phyloP scores from a whole-genome alignment of 2,888 invertebrate species.

The Steinernema scapterisci region DNA sequence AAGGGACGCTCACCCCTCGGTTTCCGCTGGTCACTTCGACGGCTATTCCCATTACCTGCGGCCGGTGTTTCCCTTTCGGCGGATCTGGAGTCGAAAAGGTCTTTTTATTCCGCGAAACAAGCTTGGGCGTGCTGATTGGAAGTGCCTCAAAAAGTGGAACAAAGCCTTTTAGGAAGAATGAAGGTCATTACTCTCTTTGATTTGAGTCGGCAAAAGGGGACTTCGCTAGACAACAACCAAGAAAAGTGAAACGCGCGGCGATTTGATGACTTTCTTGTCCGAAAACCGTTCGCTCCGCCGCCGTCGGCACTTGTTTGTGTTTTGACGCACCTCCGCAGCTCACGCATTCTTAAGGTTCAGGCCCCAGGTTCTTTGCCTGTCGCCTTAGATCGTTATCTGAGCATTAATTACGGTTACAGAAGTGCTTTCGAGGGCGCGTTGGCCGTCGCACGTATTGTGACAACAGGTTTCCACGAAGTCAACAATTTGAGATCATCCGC shows the following conservation, averaged over 20 bases:
- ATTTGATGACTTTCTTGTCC: not conserved
- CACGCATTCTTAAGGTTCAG: too few species aligned
- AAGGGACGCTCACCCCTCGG: not conserved
- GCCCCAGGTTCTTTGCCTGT: not conserved
- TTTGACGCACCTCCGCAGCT: too few species aligned
- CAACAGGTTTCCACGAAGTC: slow-evolving; percentile 21
- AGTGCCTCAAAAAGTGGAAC: slow-evolving; percentile 26
- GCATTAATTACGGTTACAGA: slow-evolving; percentile 13
- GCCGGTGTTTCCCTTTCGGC: not conserved
- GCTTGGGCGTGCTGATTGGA: not conserved
- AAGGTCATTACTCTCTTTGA: slow-evolving; percentile 25
- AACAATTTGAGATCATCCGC: slow-evolving; percentile 14
- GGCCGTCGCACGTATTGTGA: slow-evolving; percentile 8
- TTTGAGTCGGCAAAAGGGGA: slow-evolving; percentile 4
- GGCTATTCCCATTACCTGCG: not conserved
- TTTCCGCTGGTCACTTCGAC: slow-evolving; percentile 14
- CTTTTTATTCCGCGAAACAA: not conserved
- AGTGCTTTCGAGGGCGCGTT: not conserved
- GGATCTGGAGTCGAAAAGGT: not conserved
- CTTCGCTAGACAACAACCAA: not conserved
- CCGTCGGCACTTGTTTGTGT: too few species aligned
- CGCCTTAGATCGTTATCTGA: not conserved
- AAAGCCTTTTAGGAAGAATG: not conserved
- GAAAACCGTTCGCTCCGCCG: too few species aligned
- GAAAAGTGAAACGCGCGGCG: slow-evolving; percentile 16